These are phyloP conservation scores for Trematomus loennbergii DNA, from an alignment of 2,113 vertebrate species.

Conservation along the genomic window DNA sequence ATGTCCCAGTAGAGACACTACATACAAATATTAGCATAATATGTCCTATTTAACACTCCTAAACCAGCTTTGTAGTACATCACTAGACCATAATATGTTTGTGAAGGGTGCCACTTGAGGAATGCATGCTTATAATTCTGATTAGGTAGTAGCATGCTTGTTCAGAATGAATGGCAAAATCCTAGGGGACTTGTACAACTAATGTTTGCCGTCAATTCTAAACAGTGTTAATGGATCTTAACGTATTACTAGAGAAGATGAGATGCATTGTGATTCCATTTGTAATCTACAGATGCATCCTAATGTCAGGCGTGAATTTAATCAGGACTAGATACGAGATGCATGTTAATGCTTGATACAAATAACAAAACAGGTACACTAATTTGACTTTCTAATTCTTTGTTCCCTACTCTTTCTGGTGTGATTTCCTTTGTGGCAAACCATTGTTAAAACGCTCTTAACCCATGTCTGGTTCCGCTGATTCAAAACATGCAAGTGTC, in stretches of 20 bases:
- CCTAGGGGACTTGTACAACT: neutral
- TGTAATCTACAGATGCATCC: slow-evolving; percentile 33
- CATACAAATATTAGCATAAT: too few species aligned
- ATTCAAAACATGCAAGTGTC: neutral
- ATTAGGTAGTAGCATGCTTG: neutral
- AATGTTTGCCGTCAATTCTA: slow-evolving; percentile 12
- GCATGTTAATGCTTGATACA: slow-evolving; percentile 38
- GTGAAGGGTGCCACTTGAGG: neutral
- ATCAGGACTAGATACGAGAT: slow-evolving; percentile 23
- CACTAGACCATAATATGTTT: neutral
- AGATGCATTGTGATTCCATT: slow-evolving; percentile 28
- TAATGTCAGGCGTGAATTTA: slow-evolving; percentile 52
- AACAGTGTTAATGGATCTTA: neutral
- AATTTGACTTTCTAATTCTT: too few species aligned
- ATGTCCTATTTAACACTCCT: too few species aligned
- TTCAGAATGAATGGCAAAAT: neutral
- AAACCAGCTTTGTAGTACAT: neutral
- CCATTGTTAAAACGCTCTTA: too few species aligned
- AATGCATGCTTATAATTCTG: neutral
- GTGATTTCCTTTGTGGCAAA: too few species aligned
- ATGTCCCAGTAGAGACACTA: too few species aligned
- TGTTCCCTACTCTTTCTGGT: too few species aligned
- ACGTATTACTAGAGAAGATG: slow-evolving; percentile 1
- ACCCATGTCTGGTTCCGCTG: neutral
- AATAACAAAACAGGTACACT: slow-evolving; percentile 31